phyloP scores from a whole-genome alignment of 2,113 vertebrate genomes.

The Eptesicus fuscus region DNA sequence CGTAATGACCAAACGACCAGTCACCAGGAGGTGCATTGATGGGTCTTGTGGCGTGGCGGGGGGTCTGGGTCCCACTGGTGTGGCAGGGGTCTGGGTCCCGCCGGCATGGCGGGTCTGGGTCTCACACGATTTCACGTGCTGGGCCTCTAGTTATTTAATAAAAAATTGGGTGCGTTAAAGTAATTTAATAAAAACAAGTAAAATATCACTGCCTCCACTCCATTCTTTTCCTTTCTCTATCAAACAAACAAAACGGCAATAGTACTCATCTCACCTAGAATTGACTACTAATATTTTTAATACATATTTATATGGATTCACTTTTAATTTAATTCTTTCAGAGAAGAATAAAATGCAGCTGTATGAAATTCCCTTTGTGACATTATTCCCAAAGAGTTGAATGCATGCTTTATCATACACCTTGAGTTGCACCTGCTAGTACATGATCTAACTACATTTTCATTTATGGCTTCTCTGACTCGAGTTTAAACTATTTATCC shows the following conservation, averaged over 20 bases:
- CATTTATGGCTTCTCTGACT: neutral
- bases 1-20: rapidly evolving
- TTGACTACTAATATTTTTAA: neutral
- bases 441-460: neutral
- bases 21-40: too few species aligned
- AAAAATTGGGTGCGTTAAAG: neutral
- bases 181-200: slow-evolving; percentile 23
- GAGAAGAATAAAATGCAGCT: neutral
- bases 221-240: slow-evolving; percentile 12
- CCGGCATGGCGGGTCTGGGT: too few species aligned
- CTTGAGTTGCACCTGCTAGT: neutral
- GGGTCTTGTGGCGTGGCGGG: too few species aligned
- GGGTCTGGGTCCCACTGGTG: too few species aligned
- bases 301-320: neutral
- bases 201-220: neutral
- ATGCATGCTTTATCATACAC: neutral
- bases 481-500: neutral
- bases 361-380: neutral
- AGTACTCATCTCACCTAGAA: neutral
- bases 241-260: neutral
- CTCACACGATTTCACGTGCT: rapidly evolving
- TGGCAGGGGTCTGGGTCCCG: too few species aligned
- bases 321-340: neutral
- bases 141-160: neutral
- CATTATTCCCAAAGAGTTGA: neutral